These are phyloP conservation scores for Lasioglossum morio DNA, from an alignment of 2,888 invertebrate genomes.

Conservation along the genomic window DNA sequence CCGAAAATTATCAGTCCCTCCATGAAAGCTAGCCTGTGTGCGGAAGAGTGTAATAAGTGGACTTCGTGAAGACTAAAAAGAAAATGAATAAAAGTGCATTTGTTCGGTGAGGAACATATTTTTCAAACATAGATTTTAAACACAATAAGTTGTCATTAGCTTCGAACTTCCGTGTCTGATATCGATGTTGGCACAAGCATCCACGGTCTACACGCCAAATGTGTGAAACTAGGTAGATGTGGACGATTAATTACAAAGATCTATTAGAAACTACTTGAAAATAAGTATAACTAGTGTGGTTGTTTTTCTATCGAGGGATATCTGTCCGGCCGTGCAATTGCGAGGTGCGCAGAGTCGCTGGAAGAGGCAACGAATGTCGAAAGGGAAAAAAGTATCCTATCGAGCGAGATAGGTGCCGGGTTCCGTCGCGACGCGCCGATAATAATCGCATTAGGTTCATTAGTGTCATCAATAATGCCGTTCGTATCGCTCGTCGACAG, in stretches of 20 bases:
- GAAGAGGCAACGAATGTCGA: neutral
- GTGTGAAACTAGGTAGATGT: neutral
- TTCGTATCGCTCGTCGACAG: slow-evolving; percentile 23
- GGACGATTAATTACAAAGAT: neutral
- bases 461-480: slow-evolving; percentile 28
- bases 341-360: neutral
- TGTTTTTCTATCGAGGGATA: neutral
- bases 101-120: neutral
- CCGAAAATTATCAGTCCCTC: neutral
- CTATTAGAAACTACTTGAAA: neutral
- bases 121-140: neutral
- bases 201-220: neutral
- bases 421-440: slow-evolving; percentile 12
- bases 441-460: slow-evolving; percentile 43
- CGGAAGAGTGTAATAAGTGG: too few species aligned
- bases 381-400: neutral
- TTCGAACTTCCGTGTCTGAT: too few species aligned
- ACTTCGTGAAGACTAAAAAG: too few species aligned
- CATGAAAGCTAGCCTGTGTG: too few species aligned
- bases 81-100: too few species aligned
- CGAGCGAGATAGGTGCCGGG: neutral
- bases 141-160: too few species aligned
- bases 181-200: neutral
- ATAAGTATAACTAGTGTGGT: neutral
- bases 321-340: neutral